Percentiles rank a stretch among this genome's conserved stretches.
Evolutionary conservation across 2,113 vertebrate species (phyloP).

Genomic region (Cacatua alba): DNA sequence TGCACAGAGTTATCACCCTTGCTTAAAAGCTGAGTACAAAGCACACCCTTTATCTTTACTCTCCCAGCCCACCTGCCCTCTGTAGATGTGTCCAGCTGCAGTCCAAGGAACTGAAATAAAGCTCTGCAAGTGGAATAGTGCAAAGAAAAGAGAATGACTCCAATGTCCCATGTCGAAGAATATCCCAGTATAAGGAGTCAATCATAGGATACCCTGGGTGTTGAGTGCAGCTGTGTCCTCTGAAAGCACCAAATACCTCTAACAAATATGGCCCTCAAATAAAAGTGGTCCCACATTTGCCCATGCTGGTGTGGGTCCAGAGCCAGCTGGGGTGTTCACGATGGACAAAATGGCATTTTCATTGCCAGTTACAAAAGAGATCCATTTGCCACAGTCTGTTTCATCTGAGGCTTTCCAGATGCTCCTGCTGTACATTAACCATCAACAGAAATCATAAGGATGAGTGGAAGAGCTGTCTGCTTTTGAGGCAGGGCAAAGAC

Average conservation of each 20-base stretch:
- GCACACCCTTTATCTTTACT: background rate
- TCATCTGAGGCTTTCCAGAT: slow-evolving; percentile 2
- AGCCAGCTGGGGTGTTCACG: background rate
- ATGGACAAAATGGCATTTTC: background rate
- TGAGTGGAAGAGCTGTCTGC: background rate
- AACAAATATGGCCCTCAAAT: background rate
- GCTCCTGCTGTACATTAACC: slow-evolving; percentile 32
- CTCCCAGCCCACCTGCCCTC: background rate
- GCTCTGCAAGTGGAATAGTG: background rate
- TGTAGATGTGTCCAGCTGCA: background rate
- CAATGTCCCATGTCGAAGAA: too few relatives aligned
- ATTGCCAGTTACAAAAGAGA: background rate
- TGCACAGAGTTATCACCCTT: background rate
- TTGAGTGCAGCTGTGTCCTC: background rate
- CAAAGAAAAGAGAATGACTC: background rate
- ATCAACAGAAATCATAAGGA: background rate
- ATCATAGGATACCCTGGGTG: rapidly evolving
- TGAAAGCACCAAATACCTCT: background rate
- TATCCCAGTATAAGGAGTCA: background rate
- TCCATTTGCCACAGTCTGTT: background rate
- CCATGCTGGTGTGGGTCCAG: background rate
- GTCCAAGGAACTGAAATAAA: background rate
- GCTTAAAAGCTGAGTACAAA: background rate
- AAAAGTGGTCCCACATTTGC: background rate
- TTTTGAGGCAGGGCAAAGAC: background rate